Conservation (phyloP, 2,888 invertebrate species). For the Lasioglossum morio region DNA sequence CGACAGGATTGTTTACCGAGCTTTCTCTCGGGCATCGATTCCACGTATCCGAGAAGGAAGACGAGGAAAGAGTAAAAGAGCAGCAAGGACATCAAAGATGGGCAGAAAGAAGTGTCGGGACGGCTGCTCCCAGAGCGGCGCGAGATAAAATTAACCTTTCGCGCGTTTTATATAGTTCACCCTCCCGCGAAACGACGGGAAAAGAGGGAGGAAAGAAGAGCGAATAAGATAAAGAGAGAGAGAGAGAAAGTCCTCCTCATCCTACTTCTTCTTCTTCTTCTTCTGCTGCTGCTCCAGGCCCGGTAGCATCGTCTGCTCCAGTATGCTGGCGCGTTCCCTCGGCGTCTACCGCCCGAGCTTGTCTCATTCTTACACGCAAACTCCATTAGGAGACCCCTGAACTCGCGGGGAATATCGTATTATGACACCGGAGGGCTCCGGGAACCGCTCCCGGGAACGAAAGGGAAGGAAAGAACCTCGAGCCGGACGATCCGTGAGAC, state of each 20-base stretch:
- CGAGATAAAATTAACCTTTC: slow-evolving; percentile 79
- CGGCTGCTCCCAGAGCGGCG: slow-evolving; percentile 56
- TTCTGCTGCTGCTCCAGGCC: background rate
- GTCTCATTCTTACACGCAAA: slow-evolving; percentile 83
- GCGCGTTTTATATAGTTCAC: slow-evolving; percentile 69
- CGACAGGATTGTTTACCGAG: slow-evolving; percentile 58
- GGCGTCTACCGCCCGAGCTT: slow-evolving; percentile 52
- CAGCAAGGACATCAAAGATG: slow-evolving; percentile 2
- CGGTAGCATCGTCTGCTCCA: slow-evolving; percentile 44
- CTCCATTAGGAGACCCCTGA: slow-evolving; percentile 81
- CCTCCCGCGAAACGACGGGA: slow-evolving; percentile 43
- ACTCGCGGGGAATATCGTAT: slow-evolving; percentile 77
- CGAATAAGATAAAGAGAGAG: slow-evolving; percentile 32
- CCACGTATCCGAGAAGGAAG: background rate
- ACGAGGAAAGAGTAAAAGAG: background rate
- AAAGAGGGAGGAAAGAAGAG: slow-evolving; percentile 31
- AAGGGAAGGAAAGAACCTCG: slow-evolving; percentile 57
- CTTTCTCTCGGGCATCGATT: slow-evolving; percentile 6
- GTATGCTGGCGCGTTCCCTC: slow-evolving; percentile 42
- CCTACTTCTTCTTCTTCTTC: background rate
- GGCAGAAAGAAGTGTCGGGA: background rate
- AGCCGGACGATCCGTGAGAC: slow-evolving; percentile 29
- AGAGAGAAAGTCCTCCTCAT: background rate
- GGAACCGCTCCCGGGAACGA: slow-evolving; percentile 29
- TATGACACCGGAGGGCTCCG: slow-evolving; percentile 73